Conservation (phyloP, 1,140 invertebrate genomes). For the Asobara japonica region DNA sequence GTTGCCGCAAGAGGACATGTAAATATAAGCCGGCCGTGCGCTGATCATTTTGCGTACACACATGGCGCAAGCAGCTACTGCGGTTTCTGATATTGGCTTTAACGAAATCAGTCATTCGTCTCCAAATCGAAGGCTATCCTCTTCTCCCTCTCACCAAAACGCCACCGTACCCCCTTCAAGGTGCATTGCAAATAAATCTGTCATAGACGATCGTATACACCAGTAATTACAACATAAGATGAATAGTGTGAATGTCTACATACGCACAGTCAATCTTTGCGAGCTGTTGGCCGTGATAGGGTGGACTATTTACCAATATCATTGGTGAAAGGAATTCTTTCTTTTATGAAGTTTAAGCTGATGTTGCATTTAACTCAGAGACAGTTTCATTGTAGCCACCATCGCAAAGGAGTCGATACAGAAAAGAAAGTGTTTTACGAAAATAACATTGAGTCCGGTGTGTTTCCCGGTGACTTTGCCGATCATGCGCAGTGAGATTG, state of each 20-base stretch:
- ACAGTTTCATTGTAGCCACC: background rate
- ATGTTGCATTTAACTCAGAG: background rate
- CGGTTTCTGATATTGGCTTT: too few relatives aligned
- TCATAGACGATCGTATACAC: background rate
- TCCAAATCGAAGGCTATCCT: background rate
- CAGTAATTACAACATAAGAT: background rate
- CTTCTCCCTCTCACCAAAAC: background rate
- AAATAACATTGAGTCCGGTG: background rate
- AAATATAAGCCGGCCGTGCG: too few relatives aligned
- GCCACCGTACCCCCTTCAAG: background rate
- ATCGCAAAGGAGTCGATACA: background rate
- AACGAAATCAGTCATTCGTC: too few relatives aligned
- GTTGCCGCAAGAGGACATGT: too few relatives aligned
- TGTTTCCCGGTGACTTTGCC: background rate
- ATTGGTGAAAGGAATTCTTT: slow-evolving; percentile 6
- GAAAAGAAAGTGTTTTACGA: background rate
- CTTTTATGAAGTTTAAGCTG: background rate
- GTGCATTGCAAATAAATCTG: background rate
- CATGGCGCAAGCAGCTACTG: too few relatives aligned
- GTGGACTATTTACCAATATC: background rate
- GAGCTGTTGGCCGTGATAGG: background rate
- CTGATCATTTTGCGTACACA: too few relatives aligned
- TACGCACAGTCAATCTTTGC: background rate
- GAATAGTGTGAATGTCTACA: background rate
- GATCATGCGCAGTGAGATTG: too few relatives aligned